These are phyloP conservation scores for Tetramorium alpestre DNA, from an alignment of 1,140 invertebrate species.

Conservation along the genomic window DNA sequence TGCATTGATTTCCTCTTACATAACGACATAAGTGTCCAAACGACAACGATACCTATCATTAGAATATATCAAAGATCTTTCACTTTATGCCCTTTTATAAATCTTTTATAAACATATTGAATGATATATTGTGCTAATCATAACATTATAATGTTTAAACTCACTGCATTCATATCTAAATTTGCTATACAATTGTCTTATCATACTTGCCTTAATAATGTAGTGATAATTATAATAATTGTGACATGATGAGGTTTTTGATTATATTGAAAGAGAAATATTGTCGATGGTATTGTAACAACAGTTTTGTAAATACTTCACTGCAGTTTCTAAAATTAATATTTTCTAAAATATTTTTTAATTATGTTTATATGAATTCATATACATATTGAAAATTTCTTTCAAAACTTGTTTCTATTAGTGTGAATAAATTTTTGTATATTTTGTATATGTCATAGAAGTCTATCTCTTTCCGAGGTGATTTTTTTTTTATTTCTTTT, in stretches of 20 bases:
- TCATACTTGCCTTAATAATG: conserved; percentile 44
- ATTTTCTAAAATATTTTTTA: conserved; percentile 17
- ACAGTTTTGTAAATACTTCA: conserved; percentile 13
- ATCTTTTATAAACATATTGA: conserved; percentile 25
- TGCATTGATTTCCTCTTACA: neutral
- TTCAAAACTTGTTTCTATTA: neutral
- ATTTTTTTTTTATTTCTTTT: neutral
- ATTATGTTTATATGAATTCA: neutral
- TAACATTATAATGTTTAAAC: conserved; percentile 17
- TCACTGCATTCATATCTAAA: neutral
- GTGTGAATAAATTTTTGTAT: neutral
- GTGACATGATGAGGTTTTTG: neutral
- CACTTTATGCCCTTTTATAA: conserved; percentile 30
- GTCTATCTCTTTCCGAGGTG: neutral
- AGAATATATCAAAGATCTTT: conserved; percentile 6
- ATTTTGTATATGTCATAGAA: neutral
- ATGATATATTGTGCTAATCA: conserved; percentile 17
- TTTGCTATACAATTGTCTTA: conserved; percentile 46
- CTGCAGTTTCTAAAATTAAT: neutral
- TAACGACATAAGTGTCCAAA: neutral
- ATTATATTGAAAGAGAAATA: neutral
- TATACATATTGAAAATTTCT: neutral
- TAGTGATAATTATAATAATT: neutral
- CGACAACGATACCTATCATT: conserved; percentile 6
- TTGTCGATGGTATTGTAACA: neutral